phyloP scores from a whole-genome alignment of 92 coral and sea anemone genomes.

The Isaurus tuberculatus region DNA sequence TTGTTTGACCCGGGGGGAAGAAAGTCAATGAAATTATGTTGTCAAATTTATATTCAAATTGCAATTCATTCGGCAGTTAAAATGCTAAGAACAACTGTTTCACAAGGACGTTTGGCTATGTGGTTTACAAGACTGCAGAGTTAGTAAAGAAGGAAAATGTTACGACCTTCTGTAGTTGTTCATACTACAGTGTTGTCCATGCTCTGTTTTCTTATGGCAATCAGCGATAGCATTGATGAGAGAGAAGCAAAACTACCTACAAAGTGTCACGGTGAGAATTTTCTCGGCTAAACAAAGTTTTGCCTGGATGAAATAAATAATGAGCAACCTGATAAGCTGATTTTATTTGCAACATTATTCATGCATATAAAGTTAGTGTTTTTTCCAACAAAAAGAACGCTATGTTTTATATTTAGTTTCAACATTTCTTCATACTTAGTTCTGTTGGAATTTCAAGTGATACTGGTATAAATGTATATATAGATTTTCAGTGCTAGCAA shows the following conservation, averaged over 20 bases:
- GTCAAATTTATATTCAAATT: constrained; percentile 12
- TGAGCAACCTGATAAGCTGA: no score
- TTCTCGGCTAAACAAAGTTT: neutral
- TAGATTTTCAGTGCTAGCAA: no score
- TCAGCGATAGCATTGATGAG: constrained; percentile 55
- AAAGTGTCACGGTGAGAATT: constrained; percentile 84
- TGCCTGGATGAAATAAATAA: no score
- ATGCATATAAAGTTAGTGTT: no score
- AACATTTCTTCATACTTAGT: no score
- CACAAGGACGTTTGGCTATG: neutral
- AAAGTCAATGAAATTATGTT: neutral
- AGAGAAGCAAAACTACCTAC: constrained; percentile 85
- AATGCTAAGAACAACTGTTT: constrained; percentile 37
- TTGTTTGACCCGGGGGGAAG: neutral
- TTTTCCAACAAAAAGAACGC: no score
- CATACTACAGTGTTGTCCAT: constrained; percentile 23
- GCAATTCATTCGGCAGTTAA: neutral
- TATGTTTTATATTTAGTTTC: no score
- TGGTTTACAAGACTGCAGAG: neutral
- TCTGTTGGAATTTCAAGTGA: no score
- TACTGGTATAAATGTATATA: no score
- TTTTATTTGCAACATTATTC: no score
- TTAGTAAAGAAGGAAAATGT: constrained; percentile 2
- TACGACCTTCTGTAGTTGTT: constrained; percentile 16
- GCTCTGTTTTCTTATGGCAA: constrained; percentile 29